phyloP scores from a whole-genome alignment of 23 tunicate genomes.

The Diplosoma virens region DNA sequence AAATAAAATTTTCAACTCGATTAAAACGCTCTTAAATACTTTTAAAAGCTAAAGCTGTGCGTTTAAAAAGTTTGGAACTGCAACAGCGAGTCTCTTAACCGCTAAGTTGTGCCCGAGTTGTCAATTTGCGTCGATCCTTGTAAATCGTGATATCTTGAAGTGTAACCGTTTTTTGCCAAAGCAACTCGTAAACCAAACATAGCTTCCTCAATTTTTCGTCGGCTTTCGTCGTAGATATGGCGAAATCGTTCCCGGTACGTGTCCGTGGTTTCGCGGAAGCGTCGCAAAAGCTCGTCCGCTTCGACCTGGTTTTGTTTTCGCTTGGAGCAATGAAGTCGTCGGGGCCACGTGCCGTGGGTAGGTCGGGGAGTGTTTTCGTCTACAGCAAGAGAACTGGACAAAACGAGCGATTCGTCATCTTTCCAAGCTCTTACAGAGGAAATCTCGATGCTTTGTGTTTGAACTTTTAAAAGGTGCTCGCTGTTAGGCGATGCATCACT shows the following conservation, averaged over 20 bases:
- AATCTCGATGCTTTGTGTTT: too few species aligned
- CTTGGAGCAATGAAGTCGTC: not conserved
- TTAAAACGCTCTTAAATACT: not conserved
- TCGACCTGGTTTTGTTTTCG: conserved; percentile 27
- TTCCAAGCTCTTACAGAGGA: not conserved
- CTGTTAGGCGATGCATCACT: too few species aligned
- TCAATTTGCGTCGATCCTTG: too few species aligned
- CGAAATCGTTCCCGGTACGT: conserved; percentile 22
- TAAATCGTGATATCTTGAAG: conserved; percentile 13
- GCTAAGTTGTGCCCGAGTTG: too few species aligned
- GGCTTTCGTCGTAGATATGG: conserved; percentile 37
- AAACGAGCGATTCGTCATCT: too few species aligned
- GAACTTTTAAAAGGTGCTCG: too few species aligned
- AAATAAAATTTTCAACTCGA: too few species aligned
- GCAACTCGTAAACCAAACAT: conserved; percentile 44
- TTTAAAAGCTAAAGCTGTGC: not conserved
- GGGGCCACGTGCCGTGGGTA: conserved; percentile 46
- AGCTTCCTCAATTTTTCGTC: conserved; percentile 42
- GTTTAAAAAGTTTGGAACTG: too few species aligned
- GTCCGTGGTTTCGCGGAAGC: conserved; percentile 42
- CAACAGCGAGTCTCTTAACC: too few species aligned
- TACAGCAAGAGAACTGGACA: too few species aligned
- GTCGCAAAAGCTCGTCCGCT: conserved; percentile 43
- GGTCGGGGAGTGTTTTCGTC: too few species aligned
- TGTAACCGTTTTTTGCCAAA: conserved; percentile 52